phyloP scores from a whole-genome alignment of 1,140 invertebrate genomes.

The Aphidius ervi region DNA sequence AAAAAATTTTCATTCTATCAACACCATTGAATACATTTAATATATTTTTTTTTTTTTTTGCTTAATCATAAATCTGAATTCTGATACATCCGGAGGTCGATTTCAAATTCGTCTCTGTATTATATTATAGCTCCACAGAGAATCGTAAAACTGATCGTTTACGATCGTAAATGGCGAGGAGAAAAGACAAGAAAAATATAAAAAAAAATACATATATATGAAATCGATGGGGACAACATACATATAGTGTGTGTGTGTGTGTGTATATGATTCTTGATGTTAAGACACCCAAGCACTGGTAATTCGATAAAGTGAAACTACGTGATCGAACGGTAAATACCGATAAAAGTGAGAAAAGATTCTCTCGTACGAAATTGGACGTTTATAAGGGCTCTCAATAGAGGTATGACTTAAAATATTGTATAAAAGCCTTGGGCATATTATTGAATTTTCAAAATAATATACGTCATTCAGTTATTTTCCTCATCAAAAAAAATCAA shows the following conservation, averaged over 20 bases:
- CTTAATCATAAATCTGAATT: too few species aligned
- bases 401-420: too few species aligned
- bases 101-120: too few species aligned
- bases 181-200: conserved; percentile 9
- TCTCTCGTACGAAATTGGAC: conserved; percentile 3
- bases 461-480: too few species aligned
- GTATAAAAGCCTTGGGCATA: too few species aligned
- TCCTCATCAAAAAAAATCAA: too few species aligned
- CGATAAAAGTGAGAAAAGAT: conserved; percentile 16
- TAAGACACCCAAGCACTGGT: conserved; percentile 10
- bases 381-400: conserved; percentile 1
- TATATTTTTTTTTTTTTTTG: too few species aligned
- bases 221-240: conserved; percentile 4
- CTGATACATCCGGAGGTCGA: too few species aligned
- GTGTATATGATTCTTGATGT: conserved; percentile 9
- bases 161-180: conserved; percentile 15
- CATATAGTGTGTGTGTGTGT: not conserved
- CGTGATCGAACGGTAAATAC: conserved; percentile 16
- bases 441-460: too few species aligned
- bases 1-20: too few species aligned
- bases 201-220: not conserved
- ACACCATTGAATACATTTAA: too few species aligned
- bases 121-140: not conserved
- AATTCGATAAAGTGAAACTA: conserved; percentile 15
- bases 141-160: conserved; percentile 17